A percentile compares a stretch with the other conserved stretches of the same genome.
Evolutionary conservation across 2,113 vertebrate species (phyloP).

Genomic region (Promerops cafer): DNA sequence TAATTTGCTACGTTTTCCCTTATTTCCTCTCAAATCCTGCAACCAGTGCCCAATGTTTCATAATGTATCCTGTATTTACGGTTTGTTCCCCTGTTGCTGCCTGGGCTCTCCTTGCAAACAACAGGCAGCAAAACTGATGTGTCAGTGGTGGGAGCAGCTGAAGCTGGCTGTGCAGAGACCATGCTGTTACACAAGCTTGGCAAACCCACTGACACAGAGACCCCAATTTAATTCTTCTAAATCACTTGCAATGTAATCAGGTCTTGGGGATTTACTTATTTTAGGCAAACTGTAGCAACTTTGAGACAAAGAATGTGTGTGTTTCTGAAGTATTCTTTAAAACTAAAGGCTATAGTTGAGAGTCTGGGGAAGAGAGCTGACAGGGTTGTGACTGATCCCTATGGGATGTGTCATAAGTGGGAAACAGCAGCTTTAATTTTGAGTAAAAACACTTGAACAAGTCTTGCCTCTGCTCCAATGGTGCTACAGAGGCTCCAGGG

Average conservation of each 20-base stretch:
- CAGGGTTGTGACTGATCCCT: not conserved
- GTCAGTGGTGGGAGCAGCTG: not conserved
- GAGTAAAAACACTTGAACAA: not conserved
- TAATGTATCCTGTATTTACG: conserved; percentile 7
- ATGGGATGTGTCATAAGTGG: not conserved
- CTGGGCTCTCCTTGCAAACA: not conserved
- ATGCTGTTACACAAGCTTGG: not conserved
- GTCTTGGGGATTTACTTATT: not conserved
- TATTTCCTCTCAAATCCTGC: not conserved
- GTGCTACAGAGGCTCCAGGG: not conserved
- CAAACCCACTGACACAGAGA: conserved; percentile 52
- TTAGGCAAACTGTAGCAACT: not conserved
- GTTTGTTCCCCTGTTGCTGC: conserved; percentile 1
- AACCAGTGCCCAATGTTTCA: not conserved
- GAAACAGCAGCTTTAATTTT: not conserved
- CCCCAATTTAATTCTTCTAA: not conserved
- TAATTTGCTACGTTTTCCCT: not conserved
- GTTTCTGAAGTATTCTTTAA: not conserved
- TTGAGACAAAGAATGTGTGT: not conserved
- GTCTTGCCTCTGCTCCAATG: not conserved
- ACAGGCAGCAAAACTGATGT: not conserved
- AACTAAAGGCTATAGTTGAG: not conserved
- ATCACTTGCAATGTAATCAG: not conserved
- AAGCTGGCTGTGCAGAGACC: not conserved
- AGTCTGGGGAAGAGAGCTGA: not conserved